Percentiles rank a stretch among this genome's conserved stretches.
These are phyloP conservation scores for Seladonia tumulorum DNA, from an alignment of 2,888 invertebrate species.

Conservation along the genomic window DNA sequence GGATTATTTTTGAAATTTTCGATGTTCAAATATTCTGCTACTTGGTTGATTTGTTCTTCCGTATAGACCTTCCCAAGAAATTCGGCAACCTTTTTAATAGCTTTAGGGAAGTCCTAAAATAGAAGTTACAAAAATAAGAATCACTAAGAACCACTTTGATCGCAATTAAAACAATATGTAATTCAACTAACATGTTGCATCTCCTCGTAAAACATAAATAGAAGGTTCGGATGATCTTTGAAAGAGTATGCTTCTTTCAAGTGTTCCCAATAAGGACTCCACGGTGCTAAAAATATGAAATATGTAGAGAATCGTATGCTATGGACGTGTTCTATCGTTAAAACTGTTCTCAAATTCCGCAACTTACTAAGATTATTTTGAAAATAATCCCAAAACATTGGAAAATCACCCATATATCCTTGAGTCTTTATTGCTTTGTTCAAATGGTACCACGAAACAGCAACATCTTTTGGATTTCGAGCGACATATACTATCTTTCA, in stretches of 20 bases:
- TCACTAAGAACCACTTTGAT: constrained; percentile 2
- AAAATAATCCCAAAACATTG: constrained; percentile 75
- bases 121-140: constrained; percentile 5
- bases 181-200: constrained; percentile 86
- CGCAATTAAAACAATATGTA: background rate
- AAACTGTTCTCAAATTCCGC: background rate
- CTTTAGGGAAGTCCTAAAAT: constrained; percentile 87
- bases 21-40: constrained; percentile 91
- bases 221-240: constrained; percentile 88
- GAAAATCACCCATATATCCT: constrained; percentile 72
- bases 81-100: constrained; percentile 86
- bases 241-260: constrained; percentile 91
- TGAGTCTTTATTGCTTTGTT: constrained; percentile 74
- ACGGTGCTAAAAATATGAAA: constrained; percentile 86
- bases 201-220: constrained; percentile 93
- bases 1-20: constrained; percentile 93
- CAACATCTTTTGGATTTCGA: constrained; percentile 81
- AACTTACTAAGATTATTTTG: constrained; percentile 75
- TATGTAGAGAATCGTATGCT: background rate
- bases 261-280: constrained; percentile 92
- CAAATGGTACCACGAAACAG: constrained; percentile 77
- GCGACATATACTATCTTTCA: constrained; percentile 77
- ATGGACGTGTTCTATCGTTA: background rate
- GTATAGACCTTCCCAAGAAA: constrained; percentile 88
- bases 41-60: constrained; percentile 86